A percentile compares a stretch with the other conserved stretches of the same genome.
These are phyloP conservation scores for Varecia variegata DNA, from an alignment of 2,797 vertebrate species.

Conservation along the genomic window DNA sequence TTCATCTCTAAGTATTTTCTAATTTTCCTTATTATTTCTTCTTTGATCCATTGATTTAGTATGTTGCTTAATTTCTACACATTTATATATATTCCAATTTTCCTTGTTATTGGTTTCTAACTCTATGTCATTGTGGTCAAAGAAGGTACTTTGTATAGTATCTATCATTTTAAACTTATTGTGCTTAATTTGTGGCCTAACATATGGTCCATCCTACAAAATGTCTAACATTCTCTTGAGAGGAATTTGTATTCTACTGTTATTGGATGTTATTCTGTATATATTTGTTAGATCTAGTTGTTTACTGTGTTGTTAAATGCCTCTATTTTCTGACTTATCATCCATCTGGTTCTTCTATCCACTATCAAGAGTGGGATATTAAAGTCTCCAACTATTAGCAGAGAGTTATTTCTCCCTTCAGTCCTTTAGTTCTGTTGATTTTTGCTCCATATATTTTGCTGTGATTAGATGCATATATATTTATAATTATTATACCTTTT, in stretches of 20 bases:
- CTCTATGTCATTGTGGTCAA: background rate
- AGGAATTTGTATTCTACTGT: background rate
- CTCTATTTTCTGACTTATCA: background rate
- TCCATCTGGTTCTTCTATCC: background rate
- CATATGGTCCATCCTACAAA: background rate
- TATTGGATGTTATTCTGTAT: background rate
- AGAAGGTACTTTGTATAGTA: background rate
- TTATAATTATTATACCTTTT: background rate
- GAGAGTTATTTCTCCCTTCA: background rate
- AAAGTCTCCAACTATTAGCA: background rate
- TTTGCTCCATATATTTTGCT: background rate
- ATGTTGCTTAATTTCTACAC: background rate
- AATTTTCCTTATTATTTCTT: background rate
- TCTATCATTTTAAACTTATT: background rate
- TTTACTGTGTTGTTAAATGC: background rate
- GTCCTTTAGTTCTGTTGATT: background rate
- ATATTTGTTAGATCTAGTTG: background rate
- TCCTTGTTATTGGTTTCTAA: background rate
- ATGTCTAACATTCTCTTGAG: background rate
- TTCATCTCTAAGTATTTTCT: background rate
- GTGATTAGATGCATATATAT: background rate
- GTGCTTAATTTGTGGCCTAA: background rate
- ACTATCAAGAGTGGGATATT: background rate
- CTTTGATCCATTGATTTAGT: background rate
- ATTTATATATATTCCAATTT: background rate